phyloP scores from a whole-genome alignment of 1,140 invertebrate genomes.

The Mesaphorura yosii region DNA sequence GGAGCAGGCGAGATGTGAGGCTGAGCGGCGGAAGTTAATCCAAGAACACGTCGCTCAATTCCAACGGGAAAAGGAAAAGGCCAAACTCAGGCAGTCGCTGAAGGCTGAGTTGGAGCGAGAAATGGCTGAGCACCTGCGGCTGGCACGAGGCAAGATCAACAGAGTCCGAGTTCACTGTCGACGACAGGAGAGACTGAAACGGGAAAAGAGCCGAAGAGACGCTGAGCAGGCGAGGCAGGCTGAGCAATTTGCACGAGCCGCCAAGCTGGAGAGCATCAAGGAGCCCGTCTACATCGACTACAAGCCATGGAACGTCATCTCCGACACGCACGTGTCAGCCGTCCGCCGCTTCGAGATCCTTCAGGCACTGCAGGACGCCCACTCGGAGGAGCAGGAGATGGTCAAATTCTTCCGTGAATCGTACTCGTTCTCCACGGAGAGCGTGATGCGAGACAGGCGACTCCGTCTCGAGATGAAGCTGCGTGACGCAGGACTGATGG shows the following conservation, averaged over 20 bases:
- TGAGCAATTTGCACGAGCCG: background rate
- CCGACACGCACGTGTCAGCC: slow-evolving; percentile 22
- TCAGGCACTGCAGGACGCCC: background rate
- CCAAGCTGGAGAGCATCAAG: slow-evolving; percentile 18
- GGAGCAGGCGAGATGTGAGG: background rate
- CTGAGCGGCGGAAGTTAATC: background rate
- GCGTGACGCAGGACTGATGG: slow-evolving; percentile 27
- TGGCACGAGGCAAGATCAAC: background rate
- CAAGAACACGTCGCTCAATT: slow-evolving; percentile 3
- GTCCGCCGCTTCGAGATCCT: slow-evolving; percentile 18
- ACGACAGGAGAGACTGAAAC: background rate
- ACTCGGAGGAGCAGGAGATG: slow-evolving; percentile 10
- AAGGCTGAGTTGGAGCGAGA: background rate
- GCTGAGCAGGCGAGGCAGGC: slow-evolving; percentile 9
- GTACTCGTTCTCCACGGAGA: slow-evolving; percentile 26
- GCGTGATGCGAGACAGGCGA: slow-evolving; percentile 22
- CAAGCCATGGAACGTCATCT: slow-evolving; percentile 16
- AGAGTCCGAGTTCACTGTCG: no score
- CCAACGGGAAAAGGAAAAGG: background rate
- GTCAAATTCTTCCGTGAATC: slow-evolving; percentile 20
- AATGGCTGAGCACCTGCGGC: background rate
- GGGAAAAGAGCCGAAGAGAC: background rate
- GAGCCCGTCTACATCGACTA: slow-evolving; percentile 24
- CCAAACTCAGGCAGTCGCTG: background rate
- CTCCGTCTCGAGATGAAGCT: slow-evolving; percentile 21